Percentiles rank a stretch among this genome's conserved stretches.
These are phyloP conservation scores for Cydia pomonella DNA, from an alignment of 1,140 invertebrate species.

Conservation along the genomic window DNA sequence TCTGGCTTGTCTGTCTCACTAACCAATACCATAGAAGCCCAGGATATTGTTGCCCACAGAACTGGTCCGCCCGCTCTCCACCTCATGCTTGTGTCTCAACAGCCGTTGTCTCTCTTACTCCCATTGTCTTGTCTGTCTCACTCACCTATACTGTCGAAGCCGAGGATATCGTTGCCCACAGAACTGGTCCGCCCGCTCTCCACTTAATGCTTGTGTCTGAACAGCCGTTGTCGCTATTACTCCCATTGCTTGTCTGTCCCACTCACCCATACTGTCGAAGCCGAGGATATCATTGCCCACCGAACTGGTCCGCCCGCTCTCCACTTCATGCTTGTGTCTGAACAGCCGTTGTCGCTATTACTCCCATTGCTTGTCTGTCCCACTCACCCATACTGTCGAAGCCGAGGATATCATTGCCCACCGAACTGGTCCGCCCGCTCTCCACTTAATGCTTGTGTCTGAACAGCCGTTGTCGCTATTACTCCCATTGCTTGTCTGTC, in stretches of 20 bases:
- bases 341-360: conserved; percentile 96
- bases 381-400: conserved; percentile 91
- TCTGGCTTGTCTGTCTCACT: no score
- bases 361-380: no score
- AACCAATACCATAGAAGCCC: no score
- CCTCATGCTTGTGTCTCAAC: conserved; percentile 99
- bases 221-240: conserved; percentile 95
- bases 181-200: conserved; percentile 99
- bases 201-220: conserved; percentile 99
- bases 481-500: no score
- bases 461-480: conserved; percentile 96
- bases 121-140: conserved; percentile 60
- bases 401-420: conserved; percentile 99
- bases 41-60: conserved; percentile 99
- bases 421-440: conserved; percentile 98
- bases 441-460: conserved; percentile 99
- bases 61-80: conserved; percentile 98
- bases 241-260: no score
- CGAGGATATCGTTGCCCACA: conserved; percentile 99
- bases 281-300: conserved; percentile 99
- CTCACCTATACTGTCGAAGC: conserved; percentile 91
- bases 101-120: conserved; percentile 95
- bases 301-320: conserved; percentile 98
- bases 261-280: conserved; percentile 90
- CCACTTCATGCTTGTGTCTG: conserved; percentile 99